Evolutionary conservation across 2,888 invertebrate genomes (phyloP).

Genomic region (Ariolimax columbianus): DNA sequence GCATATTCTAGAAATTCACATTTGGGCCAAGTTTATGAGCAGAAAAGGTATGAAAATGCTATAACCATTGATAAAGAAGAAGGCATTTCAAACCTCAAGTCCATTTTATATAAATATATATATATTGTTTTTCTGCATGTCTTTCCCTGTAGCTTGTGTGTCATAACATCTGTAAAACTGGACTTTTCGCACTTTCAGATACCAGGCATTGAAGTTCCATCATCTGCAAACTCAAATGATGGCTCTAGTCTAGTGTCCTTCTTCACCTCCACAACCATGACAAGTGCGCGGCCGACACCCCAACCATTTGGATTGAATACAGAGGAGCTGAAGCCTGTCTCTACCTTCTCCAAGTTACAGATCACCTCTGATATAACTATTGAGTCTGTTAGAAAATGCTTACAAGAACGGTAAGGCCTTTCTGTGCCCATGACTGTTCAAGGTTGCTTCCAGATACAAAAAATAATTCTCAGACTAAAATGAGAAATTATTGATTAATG

Average conservation of each 20-base stretch:
- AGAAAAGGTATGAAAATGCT: too few relatives aligned
- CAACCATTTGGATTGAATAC: not conserved
- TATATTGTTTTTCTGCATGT: too few relatives aligned
- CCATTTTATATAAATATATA: too few relatives aligned
- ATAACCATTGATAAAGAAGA: too few relatives aligned
- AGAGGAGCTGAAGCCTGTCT: slow-evolving; percentile 54
- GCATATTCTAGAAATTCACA: too few relatives aligned
- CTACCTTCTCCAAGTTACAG: slow-evolving; percentile 54
- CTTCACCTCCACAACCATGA: slow-evolving; percentile 10
- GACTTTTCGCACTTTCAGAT: slow-evolving; percentile 22
- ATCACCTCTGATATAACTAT: slow-evolving; percentile 68
- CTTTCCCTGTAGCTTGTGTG: too few relatives aligned
- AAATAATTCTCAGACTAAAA: too few relatives aligned
- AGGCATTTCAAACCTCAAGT: too few relatives aligned
- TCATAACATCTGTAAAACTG: not conserved
- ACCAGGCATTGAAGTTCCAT: slow-evolving; percentile 36
- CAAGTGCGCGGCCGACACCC: not conserved
- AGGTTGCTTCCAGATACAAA: not conserved
- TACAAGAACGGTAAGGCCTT: slow-evolving; percentile 77
- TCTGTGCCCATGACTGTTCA: not conserved
- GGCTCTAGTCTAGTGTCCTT: slow-evolving; percentile 29
- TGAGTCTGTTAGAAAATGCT: slow-evolving; percentile 74
- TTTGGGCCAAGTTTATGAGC: too few relatives aligned
- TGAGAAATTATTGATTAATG: too few relatives aligned
- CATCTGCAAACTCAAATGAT: slow-evolving; percentile 24